phyloP scores from a whole-genome alignment of 1,140 invertebrate species.

The Physella acuta region DNA sequence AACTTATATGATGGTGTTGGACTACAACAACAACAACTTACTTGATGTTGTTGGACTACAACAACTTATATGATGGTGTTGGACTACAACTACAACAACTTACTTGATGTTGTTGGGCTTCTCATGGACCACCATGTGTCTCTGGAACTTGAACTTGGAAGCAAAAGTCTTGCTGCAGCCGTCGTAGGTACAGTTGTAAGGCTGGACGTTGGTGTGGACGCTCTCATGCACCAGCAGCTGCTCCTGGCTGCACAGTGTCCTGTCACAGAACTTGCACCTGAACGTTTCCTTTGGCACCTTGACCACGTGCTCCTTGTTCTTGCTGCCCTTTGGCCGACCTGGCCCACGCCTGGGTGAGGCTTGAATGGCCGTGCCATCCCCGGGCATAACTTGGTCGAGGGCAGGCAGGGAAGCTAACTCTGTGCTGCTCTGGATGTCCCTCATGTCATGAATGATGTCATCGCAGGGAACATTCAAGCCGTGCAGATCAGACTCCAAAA shows the following conservation, averaged over 20 bases:
- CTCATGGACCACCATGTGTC: constrained; percentile 50
- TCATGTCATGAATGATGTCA: no score
- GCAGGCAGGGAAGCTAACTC: no score
- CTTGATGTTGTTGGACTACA: no score
- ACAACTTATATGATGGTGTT: no score
- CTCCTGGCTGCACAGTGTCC: constrained; percentile 56
- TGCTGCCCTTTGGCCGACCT: constrained; percentile 28
- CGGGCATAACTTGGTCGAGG: no score
- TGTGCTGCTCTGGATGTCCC: no score
- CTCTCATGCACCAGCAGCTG: constrained; percentile 60
- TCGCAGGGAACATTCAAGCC: no score
- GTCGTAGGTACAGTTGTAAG: constrained; percentile 61
- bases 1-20: no score
- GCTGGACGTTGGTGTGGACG: constrained; percentile 69
- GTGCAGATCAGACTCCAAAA: no score
- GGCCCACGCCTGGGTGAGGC: neutral
- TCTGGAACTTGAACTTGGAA: constrained; percentile 51
- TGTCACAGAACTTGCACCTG: constrained; percentile 47
- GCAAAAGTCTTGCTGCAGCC: constrained; percentile 50
- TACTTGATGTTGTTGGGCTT: constrained; percentile 48
- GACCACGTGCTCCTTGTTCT: constrained; percentile 16
- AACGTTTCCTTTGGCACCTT: neutral
- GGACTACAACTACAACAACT: no score
- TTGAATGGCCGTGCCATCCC: neutral
- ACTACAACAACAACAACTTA: no score